Percentiles rank a stretch among this genome's conserved stretches.
These are phyloP conservation scores for Boloria selene DNA, from an alignment of 2,888 invertebrate genomes.

Conservation along the genomic window DNA sequence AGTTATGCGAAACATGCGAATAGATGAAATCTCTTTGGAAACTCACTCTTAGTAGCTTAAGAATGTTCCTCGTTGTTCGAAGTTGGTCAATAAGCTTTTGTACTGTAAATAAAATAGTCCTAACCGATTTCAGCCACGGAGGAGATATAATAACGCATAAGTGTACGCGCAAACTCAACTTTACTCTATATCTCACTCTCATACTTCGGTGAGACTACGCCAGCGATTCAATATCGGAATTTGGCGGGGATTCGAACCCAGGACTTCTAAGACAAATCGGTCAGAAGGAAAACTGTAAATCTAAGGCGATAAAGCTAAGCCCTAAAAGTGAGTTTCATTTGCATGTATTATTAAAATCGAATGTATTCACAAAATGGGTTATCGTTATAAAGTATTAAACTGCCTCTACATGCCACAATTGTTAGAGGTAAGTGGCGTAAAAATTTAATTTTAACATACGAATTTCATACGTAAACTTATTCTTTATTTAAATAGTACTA, in stretches of 20 bases:
- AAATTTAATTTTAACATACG: not conserved
- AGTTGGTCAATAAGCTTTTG: not conserved
- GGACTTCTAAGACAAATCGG: not conserved
- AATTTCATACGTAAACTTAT: not conserved
- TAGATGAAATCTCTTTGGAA: conserved; percentile 12
- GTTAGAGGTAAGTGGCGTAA: not conserved
- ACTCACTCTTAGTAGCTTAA: conserved; percentile 23
- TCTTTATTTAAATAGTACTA: not conserved
- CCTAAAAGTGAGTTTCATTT: conserved; percentile 20
- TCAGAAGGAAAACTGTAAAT: not conserved
- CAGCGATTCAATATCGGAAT: too few relatives aligned
- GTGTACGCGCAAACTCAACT: too few relatives aligned
- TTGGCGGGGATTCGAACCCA: too few relatives aligned
- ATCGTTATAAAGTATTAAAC: not conserved
- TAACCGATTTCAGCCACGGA: too few relatives aligned
- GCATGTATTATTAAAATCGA: conserved; percentile 13
- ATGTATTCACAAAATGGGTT: not conserved
- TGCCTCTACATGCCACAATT: conserved; percentile 5
- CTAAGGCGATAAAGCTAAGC: conserved; percentile 2
- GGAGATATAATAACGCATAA: too few relatives aligned
- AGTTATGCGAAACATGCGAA: conserved; percentile 42
- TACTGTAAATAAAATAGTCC: not conserved
- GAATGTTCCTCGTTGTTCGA: not conserved
- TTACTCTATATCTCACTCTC: too few relatives aligned
- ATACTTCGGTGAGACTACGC: too few relatives aligned